phyloP scores from a whole-genome alignment of 2,113 vertebrate genomes.

The Ptyas mucosa region DNA sequence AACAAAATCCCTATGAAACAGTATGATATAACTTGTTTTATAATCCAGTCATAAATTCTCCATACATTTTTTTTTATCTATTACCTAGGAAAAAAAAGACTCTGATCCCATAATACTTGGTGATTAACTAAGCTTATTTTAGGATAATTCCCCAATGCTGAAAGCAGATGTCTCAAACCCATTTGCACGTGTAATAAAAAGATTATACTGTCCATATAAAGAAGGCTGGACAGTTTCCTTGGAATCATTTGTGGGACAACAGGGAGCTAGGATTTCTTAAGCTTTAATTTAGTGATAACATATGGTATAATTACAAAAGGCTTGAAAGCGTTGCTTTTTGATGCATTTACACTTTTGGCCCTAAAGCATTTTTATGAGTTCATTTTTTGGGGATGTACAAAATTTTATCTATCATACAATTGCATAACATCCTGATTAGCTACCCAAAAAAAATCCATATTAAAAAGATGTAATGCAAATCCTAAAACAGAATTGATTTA shows the following conservation, averaged over 20 bases:
- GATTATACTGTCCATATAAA: background rate
- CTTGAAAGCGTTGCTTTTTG: background rate
- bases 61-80: background rate
- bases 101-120: background rate
- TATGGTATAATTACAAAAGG: background rate
- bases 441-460: background rate
- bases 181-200: background rate
- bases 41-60: background rate
- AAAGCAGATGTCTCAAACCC: background rate
- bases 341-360: background rate
- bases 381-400: background rate
- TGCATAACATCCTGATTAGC: background rate
- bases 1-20: background rate
- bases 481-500: background rate
- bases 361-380: background rate
- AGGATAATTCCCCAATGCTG: background rate
- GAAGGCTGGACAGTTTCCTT: background rate
- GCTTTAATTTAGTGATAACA: background rate
- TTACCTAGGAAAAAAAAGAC: background rate
- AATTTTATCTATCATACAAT: background rate
- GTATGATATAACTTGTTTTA: background rate
- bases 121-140: background rate
- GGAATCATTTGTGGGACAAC: background rate
- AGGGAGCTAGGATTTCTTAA: background rate
- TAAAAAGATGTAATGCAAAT: background rate